A percentile compares a stretch with the other conserved stretches of the same genome.
These are phyloP conservation scores for Chelonia mydas DNA, from an alignment of 2,797 vertebrate genomes.

Conservation along the genomic window DNA sequence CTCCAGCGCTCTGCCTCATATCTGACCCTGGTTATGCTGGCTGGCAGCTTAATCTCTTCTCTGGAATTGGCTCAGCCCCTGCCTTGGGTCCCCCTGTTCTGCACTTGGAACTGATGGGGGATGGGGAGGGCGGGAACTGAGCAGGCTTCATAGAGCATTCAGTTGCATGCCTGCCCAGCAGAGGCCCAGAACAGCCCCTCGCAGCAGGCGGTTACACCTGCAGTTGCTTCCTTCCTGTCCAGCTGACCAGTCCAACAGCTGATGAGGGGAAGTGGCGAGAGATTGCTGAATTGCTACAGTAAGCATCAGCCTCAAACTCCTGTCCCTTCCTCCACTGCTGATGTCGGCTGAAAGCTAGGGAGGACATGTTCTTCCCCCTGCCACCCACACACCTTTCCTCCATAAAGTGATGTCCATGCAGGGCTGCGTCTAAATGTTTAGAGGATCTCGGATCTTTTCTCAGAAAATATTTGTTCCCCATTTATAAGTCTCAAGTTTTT, in stretches of 20 bases:
- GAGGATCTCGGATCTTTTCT: background rate
- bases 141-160: background rate
- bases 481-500: background rate
- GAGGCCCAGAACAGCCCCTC: background rate
- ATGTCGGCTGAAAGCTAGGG: background rate
- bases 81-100: background rate
- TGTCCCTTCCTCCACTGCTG: background rate
- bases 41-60: background rate
- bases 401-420: background rate
- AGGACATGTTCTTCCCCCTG: background rate
- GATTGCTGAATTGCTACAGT: background rate
- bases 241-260: fast-evolving
- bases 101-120: background rate
- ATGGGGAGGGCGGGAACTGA: no score
- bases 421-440: background rate
- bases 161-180: background rate
- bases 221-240: fast-evolving
- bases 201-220: background rate
- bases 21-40: background rate
- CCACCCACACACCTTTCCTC: background rate
- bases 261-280: background rate
- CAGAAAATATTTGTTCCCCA: fast-evolving
- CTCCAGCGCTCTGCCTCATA: background rate
- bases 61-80: fast-evolving
- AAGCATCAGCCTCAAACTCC: background rate